Base-by-base conservation (phyloP, 37 sponge, comb jelly and placozoan species). In the Beroe ovata region DNA sequence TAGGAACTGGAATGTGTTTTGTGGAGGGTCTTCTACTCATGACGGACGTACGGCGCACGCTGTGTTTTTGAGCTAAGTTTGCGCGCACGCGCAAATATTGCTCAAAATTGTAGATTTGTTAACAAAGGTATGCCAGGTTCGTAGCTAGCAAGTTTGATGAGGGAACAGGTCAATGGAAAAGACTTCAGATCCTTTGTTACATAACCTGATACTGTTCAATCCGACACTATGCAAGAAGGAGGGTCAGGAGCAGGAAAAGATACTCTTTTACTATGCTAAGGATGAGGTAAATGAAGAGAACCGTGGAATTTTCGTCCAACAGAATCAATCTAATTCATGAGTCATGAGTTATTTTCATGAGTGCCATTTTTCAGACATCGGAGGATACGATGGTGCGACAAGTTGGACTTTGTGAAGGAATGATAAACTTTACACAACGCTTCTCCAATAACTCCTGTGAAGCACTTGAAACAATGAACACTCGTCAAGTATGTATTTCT, bases 341-440 rank as follows among this genome's bases (percentile, higher is more conserved):
- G n/a, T n/a, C n/a, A n/a, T n/a, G n/a, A n/a, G n/a, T n/a, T n/a
- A n/a, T n/a, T n/a, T n/a, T n/a, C n/a, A n/a, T n/a, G n/a, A n/a
- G n/a, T n/a, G n/a, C n/a, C n/a, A n/a, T 62, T 32, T 66, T 6
- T 18, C 84, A 77, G 84, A 42, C 22, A 6, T 77, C 42, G 0
- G 30, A 89, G 60, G 92, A 96, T 84, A 89, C 69, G 47, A 92
- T 94, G 66, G 69, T 94, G 36, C 89, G 94, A 19, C 92, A 92
- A 60, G 93, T 94, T 29, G 96, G 96, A 0, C 89, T 96, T 28
- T 92, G 94, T 29, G 93, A 94, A 72, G 96, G 95, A 22, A 72
- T 96, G 60, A 91, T 94, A 0, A 90, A 93, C 90, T 95, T 95
- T 64, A 90, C 94, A 23, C 30, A 59, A 37, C 41, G 54, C 16